Base-by-base conservation (phyloP, 2,113 vertebrate genomes). In the Orycteropus afer region DNA sequence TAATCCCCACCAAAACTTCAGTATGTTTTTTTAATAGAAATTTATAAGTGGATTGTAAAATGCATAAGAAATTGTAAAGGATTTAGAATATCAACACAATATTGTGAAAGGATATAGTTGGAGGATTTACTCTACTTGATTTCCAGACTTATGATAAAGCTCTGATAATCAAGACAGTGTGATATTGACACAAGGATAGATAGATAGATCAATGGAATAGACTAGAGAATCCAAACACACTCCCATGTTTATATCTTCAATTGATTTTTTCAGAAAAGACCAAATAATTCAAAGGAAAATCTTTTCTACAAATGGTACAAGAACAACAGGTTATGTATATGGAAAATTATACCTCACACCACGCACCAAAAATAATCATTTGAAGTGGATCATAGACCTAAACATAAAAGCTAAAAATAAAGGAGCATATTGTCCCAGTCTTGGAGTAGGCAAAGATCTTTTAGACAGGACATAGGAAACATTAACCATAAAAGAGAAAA, bases 281-380 rank as follows among this genome's bases (percentile, higher is more conserved):
- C 83, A 95, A 76, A 83, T 87, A 51, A 94, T 79, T 67, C 63
- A 87, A 79, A 90, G 25, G 47, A 17, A 47, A 73, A 32, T 57
- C 13, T 85, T 86, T 86, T 55, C 23, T 81, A 45, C 7, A 78
- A 67, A 79, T 78, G 13, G 37, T 34, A 6, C n/a, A 73, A 6
- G 5, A 91, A 83, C 3, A 65, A 74, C 23, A 63, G 40, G 15
- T 59, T 34, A 57, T 15, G 3, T 34, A 47, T 86, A 55, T 20
- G 7, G 86, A 92, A 91, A 81, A 76, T 32, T 88, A 25, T 91
- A 77, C 45, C 18, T n/a, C 27, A 67, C 7, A 59, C 57, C 34
- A 51, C 25, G 6, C 8, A 73, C 82, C 13, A 69, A n/a, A 87
- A 84, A 76, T n/a, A n/a, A 37, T n/a, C 37, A 89, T 81, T 49